phyloP scores from a whole-genome alignment of 2,888 invertebrate genomes.

The Cheilosia grossa region DNA sequence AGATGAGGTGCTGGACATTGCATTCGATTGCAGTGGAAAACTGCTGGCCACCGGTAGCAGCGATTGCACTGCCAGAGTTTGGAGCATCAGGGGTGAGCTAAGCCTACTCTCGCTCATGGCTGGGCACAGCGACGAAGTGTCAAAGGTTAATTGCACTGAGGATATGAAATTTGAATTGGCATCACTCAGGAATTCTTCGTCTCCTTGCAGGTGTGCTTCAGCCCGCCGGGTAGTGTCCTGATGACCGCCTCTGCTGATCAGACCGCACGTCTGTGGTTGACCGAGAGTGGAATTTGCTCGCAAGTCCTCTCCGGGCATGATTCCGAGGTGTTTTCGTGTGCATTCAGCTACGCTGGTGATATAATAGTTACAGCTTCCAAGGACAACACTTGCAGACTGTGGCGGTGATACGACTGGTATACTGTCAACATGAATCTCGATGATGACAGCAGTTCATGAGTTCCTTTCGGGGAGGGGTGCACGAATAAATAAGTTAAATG shows the following conservation, averaged over 20 bases:
- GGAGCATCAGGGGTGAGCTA: slow-evolving; percentile 86
- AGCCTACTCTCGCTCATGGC: slow-evolving; percentile 85
- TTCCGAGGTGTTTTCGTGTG: slow-evolving; percentile 92
- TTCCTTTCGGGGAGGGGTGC: neutral
- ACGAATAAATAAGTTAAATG: slow-evolving; percentile 42
- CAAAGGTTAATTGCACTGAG: slow-evolving; percentile 84
- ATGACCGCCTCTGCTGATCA: slow-evolving; percentile 91
- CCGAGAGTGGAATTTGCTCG: slow-evolving; percentile 87
- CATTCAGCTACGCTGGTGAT: slow-evolving; percentile 91
- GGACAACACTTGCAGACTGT: slow-evolving; percentile 91
- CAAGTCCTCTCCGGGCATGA: slow-evolving; percentile 90
- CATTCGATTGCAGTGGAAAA: slow-evolving; percentile 90
- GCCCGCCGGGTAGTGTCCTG: slow-evolving; percentile 89
- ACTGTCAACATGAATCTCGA: slow-evolving; percentile 78
- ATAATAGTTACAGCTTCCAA: slow-evolving; percentile 92
- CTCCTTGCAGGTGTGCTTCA: slow-evolving; percentile 88
- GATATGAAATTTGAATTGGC: neutral
- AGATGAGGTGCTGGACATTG: slow-evolving; percentile 90
- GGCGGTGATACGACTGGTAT: slow-evolving; percentile 90
- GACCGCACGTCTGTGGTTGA: slow-evolving; percentile 88
- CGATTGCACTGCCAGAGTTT: slow-evolving; percentile 89
- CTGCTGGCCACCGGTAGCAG: slow-evolving; percentile 90
- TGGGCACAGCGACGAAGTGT: slow-evolving; percentile 88
- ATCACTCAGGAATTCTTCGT: slow-evolving; percentile 15
- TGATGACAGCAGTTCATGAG: slow-evolving; percentile 21